These are phyloP conservation scores for Corythornis leucogaster DNA, from an alignment of 2,797 vertebrate genomes.

Conservation along the genomic window DNA sequence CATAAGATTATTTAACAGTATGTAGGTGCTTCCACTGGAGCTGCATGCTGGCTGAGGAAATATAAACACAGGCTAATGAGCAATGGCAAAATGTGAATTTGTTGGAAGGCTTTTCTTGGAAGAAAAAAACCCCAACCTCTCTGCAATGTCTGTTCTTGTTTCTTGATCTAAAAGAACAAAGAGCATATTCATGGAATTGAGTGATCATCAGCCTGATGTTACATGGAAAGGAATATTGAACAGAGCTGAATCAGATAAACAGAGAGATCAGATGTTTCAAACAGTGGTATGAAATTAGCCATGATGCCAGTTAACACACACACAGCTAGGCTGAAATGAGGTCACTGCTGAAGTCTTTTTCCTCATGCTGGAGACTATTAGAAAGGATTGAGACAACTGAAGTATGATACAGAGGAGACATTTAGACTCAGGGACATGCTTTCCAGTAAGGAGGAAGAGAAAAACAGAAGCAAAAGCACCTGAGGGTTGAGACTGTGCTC, in stretches of 20 bases:
- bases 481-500: background rate
- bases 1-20: background rate
- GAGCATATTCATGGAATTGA: background rate
- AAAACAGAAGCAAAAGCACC: background rate
- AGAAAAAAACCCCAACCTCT: background rate
- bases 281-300: background rate
- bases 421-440: background rate
- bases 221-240: background rate
- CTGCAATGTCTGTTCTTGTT: background rate
- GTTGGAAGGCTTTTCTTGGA: background rate
- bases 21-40: background rate
- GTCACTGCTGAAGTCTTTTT: background rate
- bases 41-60: background rate
- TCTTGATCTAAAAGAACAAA: background rate
- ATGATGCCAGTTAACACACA: background rate
- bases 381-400: background rate
- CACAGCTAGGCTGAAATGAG: background rate
- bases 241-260: background rate
- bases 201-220: background rate
- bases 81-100: conserved; percentile 5
- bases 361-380: background rate
- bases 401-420: background rate
- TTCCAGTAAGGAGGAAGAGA: background rate
- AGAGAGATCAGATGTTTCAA: background rate
- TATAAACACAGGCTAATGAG: background rate